Percentiles rank a stretch among this genome's conserved stretches.
These are phyloP conservation scores for Sparidentex hasta DNA, from an alignment of 2,797 vertebrate genomes.

Conservation along the genomic window DNA sequence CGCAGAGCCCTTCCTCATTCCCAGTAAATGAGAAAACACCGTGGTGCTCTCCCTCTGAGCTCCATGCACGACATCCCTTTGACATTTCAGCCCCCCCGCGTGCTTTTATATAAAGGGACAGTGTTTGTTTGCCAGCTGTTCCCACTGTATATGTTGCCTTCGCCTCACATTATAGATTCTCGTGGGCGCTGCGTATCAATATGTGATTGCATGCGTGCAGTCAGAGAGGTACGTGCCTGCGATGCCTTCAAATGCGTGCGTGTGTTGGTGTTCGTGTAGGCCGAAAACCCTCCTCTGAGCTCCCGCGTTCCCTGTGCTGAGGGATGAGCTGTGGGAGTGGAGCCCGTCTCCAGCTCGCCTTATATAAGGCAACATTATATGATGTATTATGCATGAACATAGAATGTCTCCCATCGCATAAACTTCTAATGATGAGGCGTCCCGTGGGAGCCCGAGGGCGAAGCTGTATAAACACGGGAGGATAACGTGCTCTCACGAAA, in stretches of 20 bases:
- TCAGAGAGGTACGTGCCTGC: not conserved
- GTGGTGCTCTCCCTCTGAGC: conserved; percentile 37
- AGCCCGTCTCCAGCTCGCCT: conserved; percentile 39
- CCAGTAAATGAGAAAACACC: conserved; percentile 32
- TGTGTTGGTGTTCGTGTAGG: conserved; percentile 27
- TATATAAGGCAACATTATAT: conserved; percentile 63
- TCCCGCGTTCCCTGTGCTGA: conserved; percentile 7
- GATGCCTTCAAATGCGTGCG: conserved; percentile 4
- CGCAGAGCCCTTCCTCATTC: conserved; percentile 61
- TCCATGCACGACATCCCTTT: conserved; percentile 22
- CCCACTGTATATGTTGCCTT: not conserved
- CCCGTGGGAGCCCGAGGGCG: conserved; percentile 25
- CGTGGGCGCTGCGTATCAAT: not conserved
- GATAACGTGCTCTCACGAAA: conserved; percentile 40
- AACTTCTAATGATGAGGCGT: conserved; percentile 44
- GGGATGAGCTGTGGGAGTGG: conserved; percentile 65
- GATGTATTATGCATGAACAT: conserved; percentile 65
- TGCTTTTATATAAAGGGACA: conserved; percentile 28
- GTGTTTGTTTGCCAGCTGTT: conserved; percentile 35
- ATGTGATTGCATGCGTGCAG: conserved; percentile 16
- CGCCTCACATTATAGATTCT: not conserved
- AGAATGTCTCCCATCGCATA: conserved; percentile 36
- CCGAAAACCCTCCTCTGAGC: conserved; percentile 40
- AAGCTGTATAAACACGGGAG: conserved; percentile 37
- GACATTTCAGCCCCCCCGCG: conserved; percentile 19